phyloP scores from a whole-genome alignment of 1,140 invertebrate species.

The Caenorhabditis brenneri region DNA sequence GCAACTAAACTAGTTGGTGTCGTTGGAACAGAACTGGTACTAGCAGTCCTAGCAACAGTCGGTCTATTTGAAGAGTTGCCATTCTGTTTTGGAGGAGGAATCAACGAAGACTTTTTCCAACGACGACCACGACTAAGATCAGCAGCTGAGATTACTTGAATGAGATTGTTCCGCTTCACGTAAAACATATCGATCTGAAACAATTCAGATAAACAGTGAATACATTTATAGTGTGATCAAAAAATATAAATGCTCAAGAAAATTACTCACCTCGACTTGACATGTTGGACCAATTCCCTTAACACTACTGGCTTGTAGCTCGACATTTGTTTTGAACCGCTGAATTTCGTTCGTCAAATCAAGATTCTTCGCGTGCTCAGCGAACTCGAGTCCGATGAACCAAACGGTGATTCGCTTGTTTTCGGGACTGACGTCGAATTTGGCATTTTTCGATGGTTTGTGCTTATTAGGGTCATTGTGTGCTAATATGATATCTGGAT shows the following conservation, averaged over 20 bases:
- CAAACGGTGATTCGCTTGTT: constrained; percentile 80
- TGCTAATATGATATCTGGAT: constrained; percentile 85
- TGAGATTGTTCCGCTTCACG: constrained; percentile 1
- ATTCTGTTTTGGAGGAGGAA: not conserved
- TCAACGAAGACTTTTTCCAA: not conserved
- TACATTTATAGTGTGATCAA: too few species aligned
- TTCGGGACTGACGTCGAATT: constrained; percentile 63
- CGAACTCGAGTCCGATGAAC: constrained; percentile 94
- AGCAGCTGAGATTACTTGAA: not conserved
- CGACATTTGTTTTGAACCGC: constrained; percentile 14
- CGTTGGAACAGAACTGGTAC: not conserved
- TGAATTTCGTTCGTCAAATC: constrained; percentile 88
- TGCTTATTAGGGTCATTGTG: constrained; percentile 92
- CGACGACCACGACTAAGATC: not conserved
- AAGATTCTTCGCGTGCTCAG: constrained; percentile 79
- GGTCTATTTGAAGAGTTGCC: not conserved
- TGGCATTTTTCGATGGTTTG: constrained; percentile 70
- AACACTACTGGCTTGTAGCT: not conserved
- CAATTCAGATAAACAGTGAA: not conserved
- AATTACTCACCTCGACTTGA: not conserved
- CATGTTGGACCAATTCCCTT: constrained; percentile 12
- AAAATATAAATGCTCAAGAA: not conserved
- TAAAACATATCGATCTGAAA: constrained; percentile 43
- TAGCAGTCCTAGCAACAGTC: not conserved
- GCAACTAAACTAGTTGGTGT: not conserved